Evolutionary conservation across 1,140 invertebrate genomes (phyloP).

Genomic region (Drosophila dunni): DNA sequence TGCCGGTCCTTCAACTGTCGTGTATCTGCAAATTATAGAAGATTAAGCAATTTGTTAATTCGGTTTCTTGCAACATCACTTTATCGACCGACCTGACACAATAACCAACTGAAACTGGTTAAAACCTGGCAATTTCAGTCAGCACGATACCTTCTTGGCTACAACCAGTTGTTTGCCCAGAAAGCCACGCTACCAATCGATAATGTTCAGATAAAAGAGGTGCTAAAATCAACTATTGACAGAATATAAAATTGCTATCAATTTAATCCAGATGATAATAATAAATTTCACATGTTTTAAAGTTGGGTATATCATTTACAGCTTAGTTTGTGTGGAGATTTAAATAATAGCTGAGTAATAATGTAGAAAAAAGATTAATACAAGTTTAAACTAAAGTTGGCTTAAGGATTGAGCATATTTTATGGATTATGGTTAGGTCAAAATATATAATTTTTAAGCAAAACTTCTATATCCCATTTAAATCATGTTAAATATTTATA

Average conservation of each 20-base stretch:
- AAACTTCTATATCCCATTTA: too few species aligned
- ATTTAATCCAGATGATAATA: constrained; percentile 1
- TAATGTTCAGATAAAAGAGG: constrained; percentile 43
- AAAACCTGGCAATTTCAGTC: constrained; percentile 44
- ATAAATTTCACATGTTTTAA: background rate
- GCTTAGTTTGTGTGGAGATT: background rate
- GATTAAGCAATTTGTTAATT: constrained; percentile 30
- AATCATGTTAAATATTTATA: too few species aligned
- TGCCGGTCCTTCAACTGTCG: constrained; percentile 10
- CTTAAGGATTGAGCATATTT: too few species aligned
- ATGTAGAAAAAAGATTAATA: too few species aligned
- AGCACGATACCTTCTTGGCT: constrained; percentile 52
- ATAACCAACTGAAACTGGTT: constrained; percentile 83
- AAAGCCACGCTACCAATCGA: constrained; percentile 12
- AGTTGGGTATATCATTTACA: constrained; percentile 7
- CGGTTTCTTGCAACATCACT: constrained; percentile 4
- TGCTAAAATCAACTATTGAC: constrained; percentile 60
- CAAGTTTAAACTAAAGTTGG: too few species aligned
- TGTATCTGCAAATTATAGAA: constrained; percentile 40
- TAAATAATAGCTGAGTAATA: background rate
- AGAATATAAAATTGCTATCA: constrained; percentile 3
- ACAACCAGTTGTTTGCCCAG: background rate
- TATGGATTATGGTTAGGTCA: too few species aligned
- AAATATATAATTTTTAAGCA: too few species aligned
- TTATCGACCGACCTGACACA: constrained; percentile 79